phyloP scores from a whole-genome alignment of 2,113 vertebrate species.

The Ibidorhyncha struthersii region DNA sequence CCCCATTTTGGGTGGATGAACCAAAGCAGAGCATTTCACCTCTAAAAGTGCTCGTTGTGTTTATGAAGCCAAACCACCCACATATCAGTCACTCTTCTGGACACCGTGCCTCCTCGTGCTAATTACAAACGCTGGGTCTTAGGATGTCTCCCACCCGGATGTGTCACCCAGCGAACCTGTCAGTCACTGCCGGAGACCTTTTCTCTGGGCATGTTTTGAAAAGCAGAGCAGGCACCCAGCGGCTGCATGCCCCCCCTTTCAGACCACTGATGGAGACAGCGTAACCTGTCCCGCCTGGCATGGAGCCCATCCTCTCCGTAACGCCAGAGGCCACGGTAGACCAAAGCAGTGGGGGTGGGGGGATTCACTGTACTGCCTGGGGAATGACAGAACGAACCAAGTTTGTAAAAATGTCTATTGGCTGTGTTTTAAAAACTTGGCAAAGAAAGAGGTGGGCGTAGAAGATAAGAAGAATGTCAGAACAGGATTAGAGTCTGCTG shows the following conservation, averaged over 20 bases:
- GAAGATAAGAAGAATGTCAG: neutral
- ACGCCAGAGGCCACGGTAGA: neutral
- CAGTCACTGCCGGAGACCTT: neutral
- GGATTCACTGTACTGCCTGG: neutral
- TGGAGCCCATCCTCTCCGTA: neutral
- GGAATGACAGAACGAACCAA: neutral
- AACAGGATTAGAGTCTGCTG: neutral
- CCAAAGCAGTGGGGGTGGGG: neutral
- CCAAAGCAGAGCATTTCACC: neutral
- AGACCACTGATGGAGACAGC: neutral
- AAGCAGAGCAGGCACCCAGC: neutral
- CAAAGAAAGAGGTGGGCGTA: neutral
- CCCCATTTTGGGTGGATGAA: neutral
- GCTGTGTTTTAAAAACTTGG: neutral
- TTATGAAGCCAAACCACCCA: neutral
- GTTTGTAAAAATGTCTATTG: neutral
- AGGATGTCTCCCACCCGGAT: fast-evolving
- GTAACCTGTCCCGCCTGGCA: no score
- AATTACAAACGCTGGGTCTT: neutral
- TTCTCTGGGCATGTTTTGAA: neutral
- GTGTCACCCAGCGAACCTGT: neutral
- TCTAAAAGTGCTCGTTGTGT: neutral
- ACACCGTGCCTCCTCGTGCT: neutral
- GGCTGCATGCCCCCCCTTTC: neutral
- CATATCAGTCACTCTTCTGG: neutral